phyloP scores from a whole-genome alignment of 2,888 invertebrate genomes.

The Calephelis perditalis region DNA sequence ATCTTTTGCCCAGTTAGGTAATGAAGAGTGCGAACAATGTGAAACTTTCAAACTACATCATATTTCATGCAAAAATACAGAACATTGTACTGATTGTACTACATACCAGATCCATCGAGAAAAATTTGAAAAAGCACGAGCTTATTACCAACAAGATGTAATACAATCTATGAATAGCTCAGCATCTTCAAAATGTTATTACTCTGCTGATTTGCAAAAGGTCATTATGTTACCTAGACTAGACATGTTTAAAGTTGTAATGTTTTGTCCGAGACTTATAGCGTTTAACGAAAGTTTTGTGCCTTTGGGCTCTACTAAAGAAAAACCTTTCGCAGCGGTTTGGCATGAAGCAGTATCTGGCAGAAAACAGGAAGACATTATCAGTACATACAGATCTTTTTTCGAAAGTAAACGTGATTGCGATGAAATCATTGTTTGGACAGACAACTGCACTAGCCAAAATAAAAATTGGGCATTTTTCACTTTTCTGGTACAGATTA shows the following conservation, averaged over 20 bases:
- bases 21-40: neutral
- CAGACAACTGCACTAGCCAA: neutral
- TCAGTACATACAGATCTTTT: neutral
- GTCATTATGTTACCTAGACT: neutral
- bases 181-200: slow-evolving; percentile 5
- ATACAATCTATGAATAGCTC: slow-evolving; percentile 5
- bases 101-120: neutral
- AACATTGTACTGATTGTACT: slow-evolving; percentile 1
- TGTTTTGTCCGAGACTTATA: neutral
- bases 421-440: neutral
- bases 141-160: slow-evolving; percentile 8
- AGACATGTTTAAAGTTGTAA: neutral
- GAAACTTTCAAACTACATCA: slow-evolving; percentile 1
- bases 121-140: slow-evolving; percentile 3
- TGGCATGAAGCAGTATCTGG: slow-evolving; percentile 4
- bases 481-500: neutral
- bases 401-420: neutral
- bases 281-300: slow-evolving; percentile 9
- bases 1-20: neutral
- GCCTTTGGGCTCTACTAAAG: slow-evolving; percentile 2
- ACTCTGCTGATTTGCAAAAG: neutral
- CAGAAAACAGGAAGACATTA: slow-evolving; percentile 1
- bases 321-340: neutral
- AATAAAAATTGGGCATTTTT: neutral
- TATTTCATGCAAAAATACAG: slow-evolving; percentile 4